Base-by-base conservation (phyloP, 2,113 vertebrate species). In the Trichechus manatus region DNA sequence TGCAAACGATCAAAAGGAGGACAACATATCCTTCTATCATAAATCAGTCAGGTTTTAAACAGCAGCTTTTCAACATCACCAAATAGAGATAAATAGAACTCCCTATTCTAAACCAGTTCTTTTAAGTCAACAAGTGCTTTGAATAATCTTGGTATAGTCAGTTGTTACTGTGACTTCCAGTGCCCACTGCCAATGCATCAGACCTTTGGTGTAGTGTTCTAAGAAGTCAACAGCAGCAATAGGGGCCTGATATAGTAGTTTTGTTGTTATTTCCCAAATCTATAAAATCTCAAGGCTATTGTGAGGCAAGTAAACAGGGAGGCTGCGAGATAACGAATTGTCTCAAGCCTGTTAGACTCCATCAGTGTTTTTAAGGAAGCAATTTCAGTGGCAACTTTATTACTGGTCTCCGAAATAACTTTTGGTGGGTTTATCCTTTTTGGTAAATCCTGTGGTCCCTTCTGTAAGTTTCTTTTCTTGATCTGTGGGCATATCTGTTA, bases 381-480 rank as follows among this genome's bases (percentile, higher is more conserved):
- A 87, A 99, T 99, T 98, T 99, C 99, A 59, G 99, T 99, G 96
- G 99, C 99, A 29, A 99, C 99, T 98, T 99, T 99, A 97, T 99
- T 99, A 94, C 98, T 99, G 95, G 99, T 99, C 98, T 99, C 99
- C 74, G 99, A 99, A 91, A 99, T 99, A 94, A 99, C 99, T 99
- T 86, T 99, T 99, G 87, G 99, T 99, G 91, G 98, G 99, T 1
- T 99, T 98, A 98, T 99, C 99, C 99, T 99, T 99, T 97, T 99
- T 99, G 78, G 99, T 99, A 95, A 99, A 99, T 94, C 99, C 99
- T 72, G 99, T 99, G 31, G 97, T 99, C 36, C 99, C 98, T 98
- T 99, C 99, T 99, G 99, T 99, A 94, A 99, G 98, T 97, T 99
- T 99, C 98, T 98, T 99, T 97, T 99, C 99, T 97, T 99, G 99